Evolutionary conservation across 2,113 vertebrate species (phyloP), one percentile per base, ranked within the genome.

Genomic region (Cyprinus carpio): DNA sequence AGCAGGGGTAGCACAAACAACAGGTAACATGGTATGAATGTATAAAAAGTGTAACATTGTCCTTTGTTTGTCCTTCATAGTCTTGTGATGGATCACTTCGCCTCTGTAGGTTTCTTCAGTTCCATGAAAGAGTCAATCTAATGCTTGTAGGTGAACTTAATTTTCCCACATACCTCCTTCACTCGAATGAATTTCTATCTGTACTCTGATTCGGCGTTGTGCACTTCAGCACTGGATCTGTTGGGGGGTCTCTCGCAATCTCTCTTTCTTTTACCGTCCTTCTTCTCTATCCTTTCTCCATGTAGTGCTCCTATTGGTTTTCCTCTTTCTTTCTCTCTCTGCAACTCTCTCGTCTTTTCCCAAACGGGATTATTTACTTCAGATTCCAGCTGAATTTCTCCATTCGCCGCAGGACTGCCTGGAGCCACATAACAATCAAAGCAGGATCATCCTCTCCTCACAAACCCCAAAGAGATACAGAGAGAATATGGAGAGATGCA

Each of bases 401-500:
- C 13, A 64, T 74, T 84, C 62, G 75, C 88, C 87, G 16, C 81
- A 83, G 87, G 88, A 88, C 67, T 65, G 88, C 84, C 90, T 58
- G 85, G 12, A 90, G 87, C 76, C 83, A 88, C 74, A 56, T 54
- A 46, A 64, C 87, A 87, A 89, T 88, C 85, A 88, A 88, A 90
- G 89, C 85, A 72, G 49, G 76, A 13, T 85, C 85, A 76, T 77
- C 75, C 75, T 82, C 69, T 81, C 20, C 87, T 82, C 69, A 72
- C 85, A 81, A 69, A 75, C 84, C 89, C 84, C 86, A 88, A 58
- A 89, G 86, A 91, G 90, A 49, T 25, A 12, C 79, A 87, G 85
- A 91, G 91, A 91, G 76, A 80, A 87, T 87, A 84, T 82, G 31
- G 31, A 54, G 71, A 84, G 31, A 75, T 16, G 46, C 18, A 84